Evolutionary conservation across 2,888 invertebrate genomes (phyloP).

Genomic region (Beris chalybata): DNA sequence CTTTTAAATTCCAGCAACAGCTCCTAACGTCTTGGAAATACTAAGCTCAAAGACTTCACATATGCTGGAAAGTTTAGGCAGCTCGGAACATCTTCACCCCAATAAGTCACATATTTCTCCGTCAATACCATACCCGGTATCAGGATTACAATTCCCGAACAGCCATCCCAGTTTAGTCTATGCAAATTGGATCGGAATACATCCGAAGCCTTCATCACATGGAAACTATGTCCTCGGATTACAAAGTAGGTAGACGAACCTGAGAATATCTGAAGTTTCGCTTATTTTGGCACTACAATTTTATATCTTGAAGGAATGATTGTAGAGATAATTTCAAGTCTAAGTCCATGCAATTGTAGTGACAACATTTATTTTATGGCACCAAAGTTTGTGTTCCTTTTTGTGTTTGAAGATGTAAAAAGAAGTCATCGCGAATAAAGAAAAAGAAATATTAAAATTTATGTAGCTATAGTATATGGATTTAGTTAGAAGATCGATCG

Average conservation of each 20-base stretch:
- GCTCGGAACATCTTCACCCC: constrained; percentile 30
- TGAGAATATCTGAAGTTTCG: too few relatives aligned
- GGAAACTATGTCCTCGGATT: constrained; percentile 60
- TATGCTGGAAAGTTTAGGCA: constrained; percentile 39
- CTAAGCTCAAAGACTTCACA: constrained; percentile 41
- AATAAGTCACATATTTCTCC: constrained; percentile 32
- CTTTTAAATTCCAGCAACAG: constrained; percentile 40
- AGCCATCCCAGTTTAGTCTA: constrained; percentile 43
- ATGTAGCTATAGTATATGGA: too few relatives aligned
- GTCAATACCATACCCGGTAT: constrained; percentile 35
- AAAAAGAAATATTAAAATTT: too few relatives aligned
- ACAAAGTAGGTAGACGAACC: constrained; percentile 60
- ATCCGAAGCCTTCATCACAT: constrained; percentile 55
- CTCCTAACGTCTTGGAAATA: constrained; percentile 42
- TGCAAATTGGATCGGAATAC: constrained; percentile 48
- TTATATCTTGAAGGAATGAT: too few relatives aligned
- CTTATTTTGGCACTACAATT: too few relatives aligned
- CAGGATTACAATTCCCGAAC: constrained; percentile 30
- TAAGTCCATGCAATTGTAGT: too few relatives aligned
- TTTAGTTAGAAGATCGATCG: too few relatives aligned
- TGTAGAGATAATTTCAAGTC: too few relatives aligned
- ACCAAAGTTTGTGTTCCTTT: too few relatives aligned
- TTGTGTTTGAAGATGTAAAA: too few relatives aligned
- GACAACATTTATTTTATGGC: too few relatives aligned
- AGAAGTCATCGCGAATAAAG: too few relatives aligned